Evolutionary conservation across 2,113 vertebrate genomes (phyloP), one percentile per base, ranked within the genome.

Genomic region (Pelmatolapia mariae): DNA sequence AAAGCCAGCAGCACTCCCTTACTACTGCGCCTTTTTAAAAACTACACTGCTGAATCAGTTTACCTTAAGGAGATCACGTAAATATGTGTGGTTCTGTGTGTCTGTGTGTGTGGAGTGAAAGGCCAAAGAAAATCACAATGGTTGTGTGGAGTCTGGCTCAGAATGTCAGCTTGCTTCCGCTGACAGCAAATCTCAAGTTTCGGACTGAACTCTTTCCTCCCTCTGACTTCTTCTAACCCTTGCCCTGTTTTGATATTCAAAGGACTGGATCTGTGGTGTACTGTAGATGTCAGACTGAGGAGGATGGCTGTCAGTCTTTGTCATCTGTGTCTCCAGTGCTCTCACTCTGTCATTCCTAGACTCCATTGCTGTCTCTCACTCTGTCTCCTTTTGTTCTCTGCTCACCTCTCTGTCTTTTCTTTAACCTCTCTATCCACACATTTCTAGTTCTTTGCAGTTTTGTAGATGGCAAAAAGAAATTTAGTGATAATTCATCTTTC

Each of bases 281-380:
- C 61, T 56, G 29, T 81, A 56, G 52, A 88, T 80, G 91, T 92
- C 91, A 86, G 73, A 86, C 15, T 3, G 73, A 84, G 38, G 86
- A 89, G 80, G 89, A 91, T 11, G 9, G 68, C 93, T 91, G 93
- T 91, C 91, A 92, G 91, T 93, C 92, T 90, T 40, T 59, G 50
- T 68, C 81, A 80, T 90, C 54, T 31, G 26, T 7, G 36, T 83
- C 82, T 82, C 33, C 57, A 38, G 54, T 36, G 79, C 57, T 57
- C 24, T 86, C 31, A 24, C 16, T 78, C 89, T 4, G 3, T 80
- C 79, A 71, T 71, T 53, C 66, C 54, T 22, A 36, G 6, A 10
- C 68, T 78, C 73, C 10, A 26, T 15, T 7, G 8, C 83, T 18
- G 47, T 86, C 82, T 84, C 45, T 84, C 89, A 76, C 78, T 71